These are phyloP conservation scores for Gavia stellata DNA, from an alignment of 2,113 vertebrate species.

Conservation along the genomic window DNA sequence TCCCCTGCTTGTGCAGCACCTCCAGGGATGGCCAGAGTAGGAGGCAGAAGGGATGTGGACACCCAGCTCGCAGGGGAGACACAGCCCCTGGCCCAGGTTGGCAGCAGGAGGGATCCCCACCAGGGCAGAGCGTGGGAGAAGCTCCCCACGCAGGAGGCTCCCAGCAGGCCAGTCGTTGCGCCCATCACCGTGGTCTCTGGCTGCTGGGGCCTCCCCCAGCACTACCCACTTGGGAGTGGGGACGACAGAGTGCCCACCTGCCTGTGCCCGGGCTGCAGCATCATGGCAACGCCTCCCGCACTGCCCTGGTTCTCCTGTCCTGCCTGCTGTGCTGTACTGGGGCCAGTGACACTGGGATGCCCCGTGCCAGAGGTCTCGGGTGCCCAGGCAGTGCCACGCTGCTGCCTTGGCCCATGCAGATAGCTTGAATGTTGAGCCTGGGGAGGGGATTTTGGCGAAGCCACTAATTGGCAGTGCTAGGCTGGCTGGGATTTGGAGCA, in stretches of 20 bases:
- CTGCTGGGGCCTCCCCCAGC: not conserved
- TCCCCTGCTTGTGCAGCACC: not conserved
- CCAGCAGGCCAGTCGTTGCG: accelerated
- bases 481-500: slow-evolving; percentile 22
- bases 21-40: not conserved
- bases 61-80: not conserved
- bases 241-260: accelerated
- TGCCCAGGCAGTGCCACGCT: accelerated
- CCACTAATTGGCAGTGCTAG: not conserved
- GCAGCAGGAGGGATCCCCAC: not conserved
- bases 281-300: accelerated
- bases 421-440: slow-evolving; percentile 16
- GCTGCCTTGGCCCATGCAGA: accelerated
- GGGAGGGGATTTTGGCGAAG: slow-evolving; percentile 22
- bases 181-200: not conserved
- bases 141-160: not conserved
- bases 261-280: accelerated
- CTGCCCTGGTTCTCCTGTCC: not conserved
- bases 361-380: not conserved
- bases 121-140: accelerated
- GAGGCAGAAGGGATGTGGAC: no score
- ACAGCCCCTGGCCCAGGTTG: not conserved
- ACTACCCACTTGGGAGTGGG: accelerated
- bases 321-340: accelerated
- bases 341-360: not conserved